phyloP scores from a whole-genome alignment of 1,140 invertebrate species.

The Rhopalosiphum maidis region DNA sequence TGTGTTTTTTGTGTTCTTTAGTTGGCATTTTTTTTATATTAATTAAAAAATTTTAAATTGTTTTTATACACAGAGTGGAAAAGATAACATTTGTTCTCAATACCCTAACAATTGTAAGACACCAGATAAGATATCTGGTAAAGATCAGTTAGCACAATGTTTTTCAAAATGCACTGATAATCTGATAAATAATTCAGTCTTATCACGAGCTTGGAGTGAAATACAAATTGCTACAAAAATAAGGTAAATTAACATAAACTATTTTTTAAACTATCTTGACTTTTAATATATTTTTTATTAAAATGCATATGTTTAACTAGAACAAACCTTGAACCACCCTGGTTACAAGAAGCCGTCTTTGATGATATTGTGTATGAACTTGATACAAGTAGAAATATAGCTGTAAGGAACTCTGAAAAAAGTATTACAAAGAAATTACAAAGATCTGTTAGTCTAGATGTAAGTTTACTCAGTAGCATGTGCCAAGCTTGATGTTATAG shows the following conservation, averaged over 20 bases:
- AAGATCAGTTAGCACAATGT: conserved; percentile 18
- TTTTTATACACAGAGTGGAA: conserved; percentile 37
- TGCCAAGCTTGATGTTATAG: background rate
- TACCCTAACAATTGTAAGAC: conserved; percentile 37
- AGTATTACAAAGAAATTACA: conserved; percentile 19
- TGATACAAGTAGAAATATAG: conserved; percentile 83
- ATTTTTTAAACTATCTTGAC: background rate
- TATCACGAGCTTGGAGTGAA: conserved; percentile 79
- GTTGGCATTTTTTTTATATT: background rate
- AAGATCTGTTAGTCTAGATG: conserved; percentile 61
- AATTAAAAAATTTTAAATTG: background rate
- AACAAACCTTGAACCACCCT: conserved; percentile 64
- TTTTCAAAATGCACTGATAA: conserved; percentile 39
- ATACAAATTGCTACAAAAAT: conserved; percentile 67
- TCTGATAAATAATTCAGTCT: conserved; percentile 66
- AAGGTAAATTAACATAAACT: conserved; percentile 60
- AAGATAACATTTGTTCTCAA: conserved; percentile 20
- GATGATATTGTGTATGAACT: conserved; percentile 82
- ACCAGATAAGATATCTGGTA: conserved; percentile 3
- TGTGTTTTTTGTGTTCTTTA: background rate
- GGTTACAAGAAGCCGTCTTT: conserved; percentile 83
- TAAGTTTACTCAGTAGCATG: conserved; percentile 58
- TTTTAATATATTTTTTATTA: background rate
- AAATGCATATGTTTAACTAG: conserved; percentile 30
- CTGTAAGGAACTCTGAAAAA: conserved; percentile 62